A percentile compares a stretch with the other conserved stretches of the same genome.
Evolutionary conservation across 2,888 invertebrate genomes (phyloP).

Genomic region (Cepaea hortensis): DNA sequence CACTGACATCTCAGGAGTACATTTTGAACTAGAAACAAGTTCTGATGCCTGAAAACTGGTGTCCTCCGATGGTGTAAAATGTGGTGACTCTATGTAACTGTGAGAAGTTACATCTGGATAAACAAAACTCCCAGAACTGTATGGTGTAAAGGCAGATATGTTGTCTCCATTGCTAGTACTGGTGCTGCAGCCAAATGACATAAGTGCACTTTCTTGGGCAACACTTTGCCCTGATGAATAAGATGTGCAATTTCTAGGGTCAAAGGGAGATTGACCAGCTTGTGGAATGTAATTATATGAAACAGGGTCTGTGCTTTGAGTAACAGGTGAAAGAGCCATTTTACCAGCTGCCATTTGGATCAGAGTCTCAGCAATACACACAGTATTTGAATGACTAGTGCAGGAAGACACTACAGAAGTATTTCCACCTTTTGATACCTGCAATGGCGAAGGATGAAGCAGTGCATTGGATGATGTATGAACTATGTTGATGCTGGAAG

Average conservation of each 20-base stretch:
- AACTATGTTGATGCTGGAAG: neutral
- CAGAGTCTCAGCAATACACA: slow-evolving; percentile 41
- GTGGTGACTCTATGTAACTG: neutral
- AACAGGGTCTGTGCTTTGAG: neutral
- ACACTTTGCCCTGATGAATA: neutral
- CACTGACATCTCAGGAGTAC: neutral
- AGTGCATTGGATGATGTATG: neutral
- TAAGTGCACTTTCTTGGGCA: slow-evolving; percentile 1
- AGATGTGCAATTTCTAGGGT: neutral
- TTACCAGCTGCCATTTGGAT: slow-evolving; percentile 42
- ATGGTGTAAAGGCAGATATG: neutral
- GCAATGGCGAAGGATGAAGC: neutral
- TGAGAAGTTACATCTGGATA: neutral
- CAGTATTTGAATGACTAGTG: slow-evolving; percentile 24
- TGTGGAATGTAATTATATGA: neutral
- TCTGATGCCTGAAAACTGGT: neutral
- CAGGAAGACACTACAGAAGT: slow-evolving; percentile 10
- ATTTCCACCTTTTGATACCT: neutral
- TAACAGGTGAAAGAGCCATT: neutral
- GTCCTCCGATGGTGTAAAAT: neutral
- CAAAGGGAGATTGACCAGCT: neutral
- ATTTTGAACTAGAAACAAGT: neutral
- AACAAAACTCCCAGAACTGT: neutral
- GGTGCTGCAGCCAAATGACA: slow-evolving; percentile 9
- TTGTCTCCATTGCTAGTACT: neutral